These are phyloP conservation scores for Vulpes ferrilata DNA, from an alignment of 2,113 vertebrate species.

Conservation along the genomic window DNA sequence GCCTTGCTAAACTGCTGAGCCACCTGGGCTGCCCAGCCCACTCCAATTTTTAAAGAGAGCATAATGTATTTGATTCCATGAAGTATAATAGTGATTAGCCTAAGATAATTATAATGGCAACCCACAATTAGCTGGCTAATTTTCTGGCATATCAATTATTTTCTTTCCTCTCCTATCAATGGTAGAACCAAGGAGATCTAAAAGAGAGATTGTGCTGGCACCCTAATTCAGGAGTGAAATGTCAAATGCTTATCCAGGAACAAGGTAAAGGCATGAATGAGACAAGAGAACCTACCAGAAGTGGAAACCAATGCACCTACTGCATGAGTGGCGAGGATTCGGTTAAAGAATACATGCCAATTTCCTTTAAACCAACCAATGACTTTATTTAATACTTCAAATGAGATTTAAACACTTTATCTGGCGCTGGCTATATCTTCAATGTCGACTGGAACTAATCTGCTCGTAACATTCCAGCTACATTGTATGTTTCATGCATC, in stretches of 20 bases:
- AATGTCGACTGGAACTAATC: background rate
- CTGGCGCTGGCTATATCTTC: background rate
- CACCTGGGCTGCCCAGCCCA: background rate
- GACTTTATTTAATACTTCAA: background rate
- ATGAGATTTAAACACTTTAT: background rate
- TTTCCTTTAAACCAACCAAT: background rate
- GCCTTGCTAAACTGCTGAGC: too few species aligned
- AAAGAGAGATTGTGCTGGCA: background rate
- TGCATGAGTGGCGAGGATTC: fast-evolving
- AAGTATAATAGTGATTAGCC: background rate
- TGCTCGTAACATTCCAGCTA: background rate
- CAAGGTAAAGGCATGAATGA: background rate
- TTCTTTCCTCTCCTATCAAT: background rate
- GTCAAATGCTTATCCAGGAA: background rate
- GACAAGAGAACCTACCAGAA: background rate
- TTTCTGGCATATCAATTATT: background rate
- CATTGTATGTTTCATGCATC: background rate
- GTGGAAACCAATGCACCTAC: fast-evolving
- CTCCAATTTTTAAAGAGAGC: background rate
- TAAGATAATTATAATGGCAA: background rate
- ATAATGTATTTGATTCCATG: background rate
- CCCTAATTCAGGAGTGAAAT: background rate
- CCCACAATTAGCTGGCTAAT: background rate
- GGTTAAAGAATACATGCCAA: background rate
- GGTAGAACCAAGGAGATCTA: background rate